Evolutionary conservation across 2,888 invertebrate genomes (phyloP).

Genomic region (Drosophila infuscata): DNA sequence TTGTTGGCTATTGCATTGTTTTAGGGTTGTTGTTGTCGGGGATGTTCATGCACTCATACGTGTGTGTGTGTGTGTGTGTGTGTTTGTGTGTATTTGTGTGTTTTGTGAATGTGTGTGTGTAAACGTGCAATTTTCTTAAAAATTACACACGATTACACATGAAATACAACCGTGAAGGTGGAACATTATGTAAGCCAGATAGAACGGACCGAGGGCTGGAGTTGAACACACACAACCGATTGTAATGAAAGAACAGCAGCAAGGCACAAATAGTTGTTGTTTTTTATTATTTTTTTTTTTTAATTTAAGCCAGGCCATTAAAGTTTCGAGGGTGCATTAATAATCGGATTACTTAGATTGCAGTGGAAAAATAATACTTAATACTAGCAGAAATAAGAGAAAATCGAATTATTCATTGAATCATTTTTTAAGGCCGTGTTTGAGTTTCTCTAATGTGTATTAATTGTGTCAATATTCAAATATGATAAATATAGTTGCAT

Average conservation of each 20-base stretch:
- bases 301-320: constrained; percentile 21
- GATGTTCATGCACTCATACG: constrained; percentile 31
- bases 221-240: constrained; percentile 16
- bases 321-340: constrained; percentile 23
- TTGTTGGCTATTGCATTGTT: constrained; percentile 64
- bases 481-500: neutral
- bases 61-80: neutral
- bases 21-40: constrained; percentile 69
- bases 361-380: neutral
- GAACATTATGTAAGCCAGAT: constrained; percentile 46
- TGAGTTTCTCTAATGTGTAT: neutral
- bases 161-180: constrained; percentile 61
- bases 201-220: neutral
- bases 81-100: constrained; percentile 1
- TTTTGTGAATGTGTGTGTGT: constrained; percentile 23
- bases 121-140: constrained; percentile 82
- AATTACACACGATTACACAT: constrained; percentile 83
- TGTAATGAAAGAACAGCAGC: constrained; percentile 39
- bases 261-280: constrained; percentile 9
- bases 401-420: neutral
- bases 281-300: neutral
- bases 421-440: neutral
- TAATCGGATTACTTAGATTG: constrained; percentile 34
- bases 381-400: neutral
- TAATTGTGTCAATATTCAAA: neutral